Evolutionary conservation across 2,113 vertebrate genomes (phyloP).

Genomic region (Melanotaenia duboulayi): DNA sequence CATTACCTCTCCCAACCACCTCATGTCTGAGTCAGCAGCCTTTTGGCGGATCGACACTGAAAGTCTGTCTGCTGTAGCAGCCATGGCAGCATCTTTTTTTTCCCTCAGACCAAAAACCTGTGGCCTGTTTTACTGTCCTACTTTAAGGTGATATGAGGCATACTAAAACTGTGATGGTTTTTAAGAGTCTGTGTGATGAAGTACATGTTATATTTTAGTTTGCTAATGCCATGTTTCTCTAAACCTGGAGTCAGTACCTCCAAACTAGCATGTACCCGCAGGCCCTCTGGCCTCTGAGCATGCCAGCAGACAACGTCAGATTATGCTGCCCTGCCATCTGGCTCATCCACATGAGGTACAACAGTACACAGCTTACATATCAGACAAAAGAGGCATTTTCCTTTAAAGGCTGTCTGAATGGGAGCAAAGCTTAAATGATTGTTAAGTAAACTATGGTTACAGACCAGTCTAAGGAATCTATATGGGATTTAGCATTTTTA

Average conservation of each 20-base stretch:
- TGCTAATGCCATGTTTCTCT: slow-evolving; percentile 13
- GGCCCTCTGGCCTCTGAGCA: slow-evolving; percentile 32
- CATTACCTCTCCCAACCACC: background rate
- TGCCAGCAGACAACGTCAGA: slow-evolving; percentile 49
- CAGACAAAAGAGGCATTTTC: slow-evolving; percentile 11
- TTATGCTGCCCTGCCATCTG: slow-evolving; percentile 58
- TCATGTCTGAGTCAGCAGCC: slow-evolving; percentile 11
- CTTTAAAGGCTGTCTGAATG: slow-evolving; percentile 4
- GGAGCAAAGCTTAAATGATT: slow-evolving; percentile 22
- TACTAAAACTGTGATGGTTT: slow-evolving; percentile 39
- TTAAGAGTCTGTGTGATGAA: slow-evolving; percentile 18
- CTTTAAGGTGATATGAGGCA: slow-evolving; percentile 50
- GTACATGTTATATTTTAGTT: background rate
- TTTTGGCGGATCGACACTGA: slow-evolving; percentile 17
- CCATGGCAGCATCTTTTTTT: slow-evolving; percentile 34
- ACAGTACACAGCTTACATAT: slow-evolving; percentile 44
- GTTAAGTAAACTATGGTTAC: slow-evolving; percentile 13
- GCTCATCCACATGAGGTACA: slow-evolving; percentile 44
- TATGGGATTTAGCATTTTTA: slow-evolving; percentile 24
- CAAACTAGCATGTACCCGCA: slow-evolving; percentile 28
- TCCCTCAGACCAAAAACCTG: slow-evolving; percentile 56
- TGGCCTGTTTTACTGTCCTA: slow-evolving; percentile 59
- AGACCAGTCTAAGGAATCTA: slow-evolving; percentile 13
- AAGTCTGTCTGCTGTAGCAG: slow-evolving; percentile 21
- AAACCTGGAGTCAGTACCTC: slow-evolving; percentile 29